Percentiles rank a stretch among this genome's conserved stretches.
Evolutionary conservation across 2,113 vertebrate species (phyloP).

Genomic region (Callaeas wilsoni): DNA sequence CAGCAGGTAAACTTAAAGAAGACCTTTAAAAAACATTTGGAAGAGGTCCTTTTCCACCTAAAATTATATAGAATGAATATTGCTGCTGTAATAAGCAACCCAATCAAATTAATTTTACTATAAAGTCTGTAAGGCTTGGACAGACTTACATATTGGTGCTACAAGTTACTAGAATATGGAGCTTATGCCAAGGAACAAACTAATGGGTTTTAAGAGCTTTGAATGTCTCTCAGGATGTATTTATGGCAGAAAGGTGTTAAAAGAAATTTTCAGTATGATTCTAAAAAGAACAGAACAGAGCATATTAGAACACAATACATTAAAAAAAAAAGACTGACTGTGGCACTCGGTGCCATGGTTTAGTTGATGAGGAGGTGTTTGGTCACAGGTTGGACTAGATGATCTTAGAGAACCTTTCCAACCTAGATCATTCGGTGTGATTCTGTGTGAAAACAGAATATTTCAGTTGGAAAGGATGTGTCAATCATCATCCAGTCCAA

Average conservation of each 20-base stretch:
- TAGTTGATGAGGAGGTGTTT: too few species aligned
- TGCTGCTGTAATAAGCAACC: background rate
- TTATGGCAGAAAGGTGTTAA: background rate
- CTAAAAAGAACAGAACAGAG: background rate
- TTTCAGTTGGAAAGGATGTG: background rate
- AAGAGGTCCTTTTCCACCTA: background rate
- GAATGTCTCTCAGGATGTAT: background rate
- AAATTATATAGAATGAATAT: background rate
- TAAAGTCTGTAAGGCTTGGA: background rate
- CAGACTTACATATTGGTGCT: background rate
- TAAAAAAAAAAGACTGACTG: too few species aligned
- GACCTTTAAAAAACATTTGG: background rate
- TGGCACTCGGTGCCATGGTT: too few species aligned
- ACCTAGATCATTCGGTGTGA: too few species aligned
- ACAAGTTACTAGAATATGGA: background rate
- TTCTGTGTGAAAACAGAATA: too few species aligned
- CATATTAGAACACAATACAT: background rate
- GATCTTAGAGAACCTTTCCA: too few species aligned
- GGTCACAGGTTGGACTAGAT: too few species aligned
- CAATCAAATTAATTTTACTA: background rate
- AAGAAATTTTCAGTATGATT: background rate
- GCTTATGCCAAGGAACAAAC: background rate
- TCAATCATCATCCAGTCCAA: accelerated
- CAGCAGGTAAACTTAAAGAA: background rate
- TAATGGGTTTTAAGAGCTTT: background rate